Evolutionary conservation across 2,797 vertebrate species (phyloP).

Genomic region (Parotocinclus haroldoi): DNA sequence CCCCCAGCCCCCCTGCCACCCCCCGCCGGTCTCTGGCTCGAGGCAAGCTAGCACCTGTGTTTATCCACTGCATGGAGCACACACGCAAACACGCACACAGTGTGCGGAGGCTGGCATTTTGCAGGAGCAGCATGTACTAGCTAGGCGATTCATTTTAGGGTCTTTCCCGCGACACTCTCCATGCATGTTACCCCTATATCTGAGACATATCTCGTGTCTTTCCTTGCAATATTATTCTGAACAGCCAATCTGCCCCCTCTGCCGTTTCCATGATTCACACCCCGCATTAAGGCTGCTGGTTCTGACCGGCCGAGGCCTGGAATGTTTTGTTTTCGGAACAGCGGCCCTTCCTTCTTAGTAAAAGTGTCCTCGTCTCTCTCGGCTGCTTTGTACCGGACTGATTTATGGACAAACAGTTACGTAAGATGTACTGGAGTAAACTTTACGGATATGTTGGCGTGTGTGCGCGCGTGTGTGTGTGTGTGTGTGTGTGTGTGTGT

Average conservation of each 20-base stretch:
- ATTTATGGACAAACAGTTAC: slow-evolving; percentile 58
- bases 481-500: too few relatives aligned
- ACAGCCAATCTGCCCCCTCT: neutral
- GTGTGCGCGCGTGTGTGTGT: slow-evolving; percentile 1
- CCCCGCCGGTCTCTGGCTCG: slow-evolving; percentile 16
- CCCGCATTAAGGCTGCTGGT: neutral
- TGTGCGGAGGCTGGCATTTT: slow-evolving; percentile 19
- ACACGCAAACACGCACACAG: slow-evolving; percentile 7
- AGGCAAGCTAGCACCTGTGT: slow-evolving; percentile 40
- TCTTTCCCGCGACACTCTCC: slow-evolving; percentile 21
- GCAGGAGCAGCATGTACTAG: neutral
- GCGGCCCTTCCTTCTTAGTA: neutral
- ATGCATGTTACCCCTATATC: neutral
- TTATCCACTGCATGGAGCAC: slow-evolving; percentile 27
- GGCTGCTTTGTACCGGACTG: slow-evolving; percentile 39
- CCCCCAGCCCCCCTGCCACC: slow-evolving; percentile 2
- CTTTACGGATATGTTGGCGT: slow-evolving; percentile 48
- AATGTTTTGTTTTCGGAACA: slow-evolving; percentile 14
- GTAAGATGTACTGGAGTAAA: slow-evolving; percentile 43
- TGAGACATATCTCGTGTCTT: neutral
- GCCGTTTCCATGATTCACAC: slow-evolving; percentile 2
- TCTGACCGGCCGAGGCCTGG: slow-evolving; percentile 6
- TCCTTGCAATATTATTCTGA: slow-evolving; percentile 6
- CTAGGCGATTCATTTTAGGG: slow-evolving; percentile 11
- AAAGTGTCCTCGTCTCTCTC: neutral